Percentiles rank a stretch among this genome's conserved stretches.
These are phyloP conservation scores for Pristionchus pacificus DNA, from an alignment of 1,140 invertebrate genomes.

Conservation along the genomic window DNA sequence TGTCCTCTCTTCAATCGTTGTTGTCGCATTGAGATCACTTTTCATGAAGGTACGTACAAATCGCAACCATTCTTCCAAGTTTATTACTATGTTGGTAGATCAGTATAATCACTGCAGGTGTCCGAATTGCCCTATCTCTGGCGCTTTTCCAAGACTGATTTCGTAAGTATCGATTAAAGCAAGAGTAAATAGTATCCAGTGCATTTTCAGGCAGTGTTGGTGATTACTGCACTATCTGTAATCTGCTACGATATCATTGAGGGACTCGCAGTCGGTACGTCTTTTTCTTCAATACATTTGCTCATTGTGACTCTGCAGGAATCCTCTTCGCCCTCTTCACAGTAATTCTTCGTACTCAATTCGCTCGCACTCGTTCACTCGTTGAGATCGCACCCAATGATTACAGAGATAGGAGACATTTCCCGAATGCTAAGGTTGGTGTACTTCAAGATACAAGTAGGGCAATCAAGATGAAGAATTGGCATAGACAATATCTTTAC, in stretches of 20 bases:
- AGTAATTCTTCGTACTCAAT: neutral
- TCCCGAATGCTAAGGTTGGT: no score
- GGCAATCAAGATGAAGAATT: no score
- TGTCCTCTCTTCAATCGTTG: conserved; percentile 25
- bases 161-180: conserved; percentile 6
- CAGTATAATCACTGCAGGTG: neutral
- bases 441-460: no score
- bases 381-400: neutral
- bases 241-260: conserved; percentile 23
- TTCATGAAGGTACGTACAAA: conserved; percentile 13
- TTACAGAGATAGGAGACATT: neutral
- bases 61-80: neutral
- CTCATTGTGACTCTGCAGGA: neutral
- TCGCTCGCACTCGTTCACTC: neutral
- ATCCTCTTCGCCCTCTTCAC: neutral
- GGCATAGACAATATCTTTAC: no score
- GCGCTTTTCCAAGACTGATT: conserved; percentile 21
- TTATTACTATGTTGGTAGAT: neutral
- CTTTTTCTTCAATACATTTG: neutral
- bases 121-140: conserved; percentile 19
- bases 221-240: conserved; percentile 15
- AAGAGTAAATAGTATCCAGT: neutral
- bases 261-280: neutral
- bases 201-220: conserved; percentile 21
- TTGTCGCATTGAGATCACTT: conserved; percentile 19